These are phyloP conservation scores for Tenualosa thibaudeaui DNA, from an alignment of 2,797 vertebrate genomes.

Conservation along the genomic window DNA sequence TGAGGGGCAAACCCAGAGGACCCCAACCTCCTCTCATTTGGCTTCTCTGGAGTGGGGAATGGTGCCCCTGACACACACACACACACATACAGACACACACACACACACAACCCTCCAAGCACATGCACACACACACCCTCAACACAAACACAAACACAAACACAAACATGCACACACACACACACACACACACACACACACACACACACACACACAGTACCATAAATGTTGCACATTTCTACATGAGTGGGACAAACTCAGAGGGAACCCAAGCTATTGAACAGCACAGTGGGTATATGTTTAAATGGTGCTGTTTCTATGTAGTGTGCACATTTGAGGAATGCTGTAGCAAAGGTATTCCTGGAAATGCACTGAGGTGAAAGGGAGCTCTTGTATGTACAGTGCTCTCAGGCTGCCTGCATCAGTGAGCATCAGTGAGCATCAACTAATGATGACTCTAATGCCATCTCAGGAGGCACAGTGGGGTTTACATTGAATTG, in stretches of 20 bases:
- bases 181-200: background rate
- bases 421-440: background rate
- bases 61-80: background rate
- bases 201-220: background rate
- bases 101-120: background rate
- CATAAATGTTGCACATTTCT: background rate
- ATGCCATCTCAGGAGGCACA: background rate
- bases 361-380: background rate
- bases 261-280: background rate
- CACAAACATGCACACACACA: background rate
- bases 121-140: background rate
- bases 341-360: background rate
- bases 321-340: background rate
- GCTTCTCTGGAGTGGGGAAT: background rate
- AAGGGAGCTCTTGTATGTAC: background rate
- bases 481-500: background rate
- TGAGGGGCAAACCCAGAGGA: conserved; percentile 24
- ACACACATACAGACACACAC: background rate
- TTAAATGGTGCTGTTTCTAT: background rate
- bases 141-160: background rate
- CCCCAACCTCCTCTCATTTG: background rate
- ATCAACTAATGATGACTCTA: background rate
- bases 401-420: background rate
- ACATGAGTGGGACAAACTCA: background rate
- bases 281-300: background rate